Conservation (phyloP, 2,888 invertebrate genomes). For the Bombyx huttoni region DNA sequence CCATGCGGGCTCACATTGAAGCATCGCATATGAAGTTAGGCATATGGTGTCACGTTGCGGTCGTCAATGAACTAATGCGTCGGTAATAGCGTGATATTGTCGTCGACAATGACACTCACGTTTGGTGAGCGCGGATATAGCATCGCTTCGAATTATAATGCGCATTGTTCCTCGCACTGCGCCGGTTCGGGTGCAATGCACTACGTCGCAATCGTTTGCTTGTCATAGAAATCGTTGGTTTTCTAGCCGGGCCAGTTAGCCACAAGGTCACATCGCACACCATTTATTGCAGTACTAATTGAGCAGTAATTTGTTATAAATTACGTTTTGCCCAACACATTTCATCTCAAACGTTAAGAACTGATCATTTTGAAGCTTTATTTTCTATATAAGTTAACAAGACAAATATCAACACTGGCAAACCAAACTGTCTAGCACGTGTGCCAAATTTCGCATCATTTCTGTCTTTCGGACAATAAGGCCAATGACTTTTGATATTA, state of each 20-base stretch:
- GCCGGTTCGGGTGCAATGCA: constrained; percentile 62
- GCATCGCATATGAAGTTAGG: constrained; percentile 1
- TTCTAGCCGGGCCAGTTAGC: constrained; percentile 32
- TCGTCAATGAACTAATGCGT: constrained; percentile 28
- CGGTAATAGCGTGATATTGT: constrained; percentile 16
- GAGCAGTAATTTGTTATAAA: constrained; percentile 4
- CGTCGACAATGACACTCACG: constrained; percentile 42
- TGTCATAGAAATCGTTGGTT: constrained; percentile 60
- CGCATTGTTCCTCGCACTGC: constrained; percentile 57
- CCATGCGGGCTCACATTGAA: not conserved
- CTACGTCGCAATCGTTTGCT: constrained; percentile 52
- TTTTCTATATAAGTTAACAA: too few relatives aligned
- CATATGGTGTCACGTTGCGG: constrained; percentile 11
- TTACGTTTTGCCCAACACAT: not conserved
- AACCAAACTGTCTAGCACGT: constrained; percentile 13
- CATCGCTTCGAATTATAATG: constrained; percentile 68
- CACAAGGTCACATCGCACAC: constrained; percentile 33
- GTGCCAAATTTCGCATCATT: constrained; percentile 35
- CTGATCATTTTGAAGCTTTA: too few relatives aligned
- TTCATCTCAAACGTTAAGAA: not conserved
- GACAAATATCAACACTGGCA: too few relatives aligned
- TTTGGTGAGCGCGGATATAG: constrained; percentile 62
- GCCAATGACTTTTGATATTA: constrained; percentile 28
- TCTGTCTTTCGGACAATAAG: constrained; percentile 31
- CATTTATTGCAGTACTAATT: constrained; percentile 17